Evolutionary conservation across 2,113 vertebrate genomes (phyloP), one percentile per base, ranked within the genome.

Genomic region (Catharus minimus): DNA sequence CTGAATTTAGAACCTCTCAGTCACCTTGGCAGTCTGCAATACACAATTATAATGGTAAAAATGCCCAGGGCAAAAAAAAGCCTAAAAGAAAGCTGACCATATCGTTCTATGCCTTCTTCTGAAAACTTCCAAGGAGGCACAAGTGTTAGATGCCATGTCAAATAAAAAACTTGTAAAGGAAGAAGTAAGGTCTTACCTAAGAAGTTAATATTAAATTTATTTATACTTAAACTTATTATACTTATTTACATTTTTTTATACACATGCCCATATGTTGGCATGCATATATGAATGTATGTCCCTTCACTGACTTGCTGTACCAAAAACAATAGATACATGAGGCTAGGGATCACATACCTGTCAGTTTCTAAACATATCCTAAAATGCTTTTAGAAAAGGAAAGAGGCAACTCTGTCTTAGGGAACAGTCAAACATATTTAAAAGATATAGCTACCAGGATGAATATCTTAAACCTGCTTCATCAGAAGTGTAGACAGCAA

Each of bases 271-370:
- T 16, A 68, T 3, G 2, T 9, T 81, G 44, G 30, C 26, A 52
- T 11, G 5, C 13, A 13, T 11, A 32, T 11, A 53, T 11, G 7
- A 61, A 65, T 4, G 1, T 2, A 36, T 15, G 9, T 21, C 11
- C 32, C 13, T 65, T 49, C 26, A 53, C 1, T 65, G 53, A 71
- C 33, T 7, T 56, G 18, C 69, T 62, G 14, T n/a, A 58, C 21
- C n/a, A 69, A 49, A 89, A 50, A 71, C 7, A 50, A 12, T 14
- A 87, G 26, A 61, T 14, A 19, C 4, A 36, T 9, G 21, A 95
- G 5, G 24, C 23, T 43, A 49, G 3, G 6, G 18, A 26, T 86
- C 20, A 55, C 0, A 0, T 36, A 72, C 15, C 30, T 55, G 13
- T 19, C 46, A 14, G 21, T 55, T 87, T 62, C 44, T 56, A 60